A percentile compares a stretch with the other conserved stretches of the same genome.
Evolutionary conservation across 2,888 invertebrate species (phyloP).

Genomic region (Trypoxylon attenuatum): DNA sequence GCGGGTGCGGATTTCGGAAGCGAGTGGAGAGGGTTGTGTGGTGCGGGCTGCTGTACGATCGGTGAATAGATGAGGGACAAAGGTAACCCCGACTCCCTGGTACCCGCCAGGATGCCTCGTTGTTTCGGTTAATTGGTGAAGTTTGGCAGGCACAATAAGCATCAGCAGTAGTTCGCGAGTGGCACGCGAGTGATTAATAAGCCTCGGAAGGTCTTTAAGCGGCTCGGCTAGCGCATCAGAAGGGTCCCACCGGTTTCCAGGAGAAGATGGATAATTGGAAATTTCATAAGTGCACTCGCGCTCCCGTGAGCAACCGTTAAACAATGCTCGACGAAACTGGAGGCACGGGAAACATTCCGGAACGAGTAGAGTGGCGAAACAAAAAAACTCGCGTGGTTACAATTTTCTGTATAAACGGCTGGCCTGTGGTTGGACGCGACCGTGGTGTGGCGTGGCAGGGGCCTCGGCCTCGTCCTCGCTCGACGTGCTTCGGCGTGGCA

Average conservation of each 20-base stretch:
- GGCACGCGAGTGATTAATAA: background rate
- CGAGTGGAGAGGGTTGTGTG: too few species aligned
- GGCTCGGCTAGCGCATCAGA: background rate
- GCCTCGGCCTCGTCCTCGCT: too few species aligned
- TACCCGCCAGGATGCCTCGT: background rate
- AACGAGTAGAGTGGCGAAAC: background rate
- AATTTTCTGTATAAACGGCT: constrained; percentile 13
- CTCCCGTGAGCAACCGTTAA: background rate
- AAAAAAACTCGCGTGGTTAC: background rate
- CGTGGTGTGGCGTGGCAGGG: background rate
- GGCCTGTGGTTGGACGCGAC: constrained; percentile 19
- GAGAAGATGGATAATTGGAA: background rate
- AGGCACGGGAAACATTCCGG: background rate
- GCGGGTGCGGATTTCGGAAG: background rate
- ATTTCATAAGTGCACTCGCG: background rate
- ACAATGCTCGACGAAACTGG: background rate
- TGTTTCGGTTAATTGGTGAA: background rate
- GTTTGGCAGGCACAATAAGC: background rate
- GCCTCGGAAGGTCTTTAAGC: background rate
- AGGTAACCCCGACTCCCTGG: background rate
- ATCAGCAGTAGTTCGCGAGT: background rate
- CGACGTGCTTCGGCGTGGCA: too few species aligned
- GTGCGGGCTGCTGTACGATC: too few species aligned
- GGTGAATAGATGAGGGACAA: background rate
- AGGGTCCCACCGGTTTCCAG: background rate